Base-by-base conservation (phyloP, 2,113 vertebrate species). In the Petromus typicus region DNA sequence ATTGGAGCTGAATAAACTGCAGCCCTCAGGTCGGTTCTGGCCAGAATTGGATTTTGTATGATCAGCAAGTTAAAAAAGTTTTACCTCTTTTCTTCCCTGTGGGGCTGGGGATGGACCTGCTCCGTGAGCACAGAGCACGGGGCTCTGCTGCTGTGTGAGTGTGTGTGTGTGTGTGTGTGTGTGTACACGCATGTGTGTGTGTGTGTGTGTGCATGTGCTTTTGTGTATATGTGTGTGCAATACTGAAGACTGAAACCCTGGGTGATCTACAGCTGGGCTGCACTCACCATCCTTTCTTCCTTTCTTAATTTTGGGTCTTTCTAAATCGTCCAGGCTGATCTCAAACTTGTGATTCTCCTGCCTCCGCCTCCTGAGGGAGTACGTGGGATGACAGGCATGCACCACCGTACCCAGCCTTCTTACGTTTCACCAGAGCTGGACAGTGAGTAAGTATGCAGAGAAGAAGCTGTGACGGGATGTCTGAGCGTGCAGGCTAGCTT, bases 401-500 rank as follows among this genome's bases (percentile, higher is more conserved):
- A 14, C 27, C 40, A 27, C 25, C 40, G 13, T 40, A 75, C 12
- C 71, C 71, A 30, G 43, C 40, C 10, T 25, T 75, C 92, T 87
- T 69, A 30, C 45, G n/a, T 16, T 71, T 54, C 64, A 54, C 14
- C 89, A 90, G 2, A 37, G n/a, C 16, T 25, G 25, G 66, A 80
- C 89, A 78, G 67, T 80, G 79, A 79, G 76, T 87, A 90, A 73
- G 84, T 22, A 32, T 61, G 45, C 66, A 48, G 51, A 87, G 86
- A 71, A 32, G 45, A 34, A 17, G 57, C 23, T 6, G 51, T 0
- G 9, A 25, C 43, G 22, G 78, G 66, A 32, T 4, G 2, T 18
- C n/a, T 12, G 6, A 12, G 66, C 45, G 48, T 13, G 48, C 61
- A 0, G 90, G 86, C 91, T 94, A 83, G 0, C 92, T 97, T 97